Evolutionary conservation across 2,113 vertebrate species (phyloP).

Genomic region (Phylloscopus trochilus): DNA sequence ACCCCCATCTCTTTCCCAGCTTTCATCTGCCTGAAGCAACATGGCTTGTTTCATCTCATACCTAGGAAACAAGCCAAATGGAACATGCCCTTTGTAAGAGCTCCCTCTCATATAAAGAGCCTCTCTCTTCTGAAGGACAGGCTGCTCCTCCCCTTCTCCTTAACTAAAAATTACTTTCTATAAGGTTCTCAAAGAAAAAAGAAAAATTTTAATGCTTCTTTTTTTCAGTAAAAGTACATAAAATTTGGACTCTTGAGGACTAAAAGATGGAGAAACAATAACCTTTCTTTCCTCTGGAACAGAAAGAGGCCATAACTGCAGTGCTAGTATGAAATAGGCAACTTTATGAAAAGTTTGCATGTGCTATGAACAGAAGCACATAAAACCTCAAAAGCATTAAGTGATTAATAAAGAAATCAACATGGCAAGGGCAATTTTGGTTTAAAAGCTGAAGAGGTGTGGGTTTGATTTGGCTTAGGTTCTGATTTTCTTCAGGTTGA

Average conservation of each 20-base stretch:
- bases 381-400: neutral
- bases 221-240: neutral
- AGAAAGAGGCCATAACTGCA: neutral
- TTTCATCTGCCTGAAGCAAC: conserved; percentile 41
- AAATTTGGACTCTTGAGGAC: neutral
- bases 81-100: neutral
- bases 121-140: neutral
- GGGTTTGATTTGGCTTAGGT: neutral
- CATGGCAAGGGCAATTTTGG: neutral
- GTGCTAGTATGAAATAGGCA: neutral
- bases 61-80: conserved; percentile 39
- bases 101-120: neutral
- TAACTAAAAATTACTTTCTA: neutral
- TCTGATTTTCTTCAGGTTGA: neutral
- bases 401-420: neutral
- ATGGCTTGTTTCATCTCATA: conserved; percentile 25
- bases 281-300: neutral
- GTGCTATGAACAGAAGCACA: neutral
- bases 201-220: rapidly evolving
- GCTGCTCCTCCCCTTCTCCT: neutral
- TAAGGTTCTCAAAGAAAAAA: neutral
- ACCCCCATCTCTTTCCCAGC: conserved; percentile 16
- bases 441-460: conserved; percentile 1
- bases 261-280: neutral
- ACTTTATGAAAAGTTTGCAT: neutral